phyloP scores from a whole-genome alignment of 2,797 vertebrate species.

The Luscinia megarhynchos region DNA sequence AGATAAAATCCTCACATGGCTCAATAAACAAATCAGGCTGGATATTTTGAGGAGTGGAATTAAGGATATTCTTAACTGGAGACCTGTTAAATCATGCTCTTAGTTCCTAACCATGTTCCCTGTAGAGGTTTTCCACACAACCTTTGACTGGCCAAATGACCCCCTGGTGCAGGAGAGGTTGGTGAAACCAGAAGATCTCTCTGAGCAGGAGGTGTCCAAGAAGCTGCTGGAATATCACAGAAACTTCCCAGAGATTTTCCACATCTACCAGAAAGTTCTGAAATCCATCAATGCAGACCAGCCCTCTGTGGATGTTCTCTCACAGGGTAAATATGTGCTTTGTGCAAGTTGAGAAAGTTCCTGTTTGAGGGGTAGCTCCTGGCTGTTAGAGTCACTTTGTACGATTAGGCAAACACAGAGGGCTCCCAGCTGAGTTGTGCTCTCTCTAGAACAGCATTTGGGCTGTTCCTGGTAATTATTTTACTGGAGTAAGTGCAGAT shows the following conservation, averaged over 20 bases:
- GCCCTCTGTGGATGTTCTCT: slow-evolving; percentile 84
- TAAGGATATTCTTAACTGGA: not conserved
- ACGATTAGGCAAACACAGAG: not conserved
- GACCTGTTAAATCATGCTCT: not conserved
- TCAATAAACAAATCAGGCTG: not conserved
- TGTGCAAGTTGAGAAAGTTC: not conserved
- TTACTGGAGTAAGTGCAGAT: not conserved
- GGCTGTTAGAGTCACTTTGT: not conserved
- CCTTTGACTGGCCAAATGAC: slow-evolving; percentile 82
- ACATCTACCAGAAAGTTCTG: slow-evolving; percentile 78
- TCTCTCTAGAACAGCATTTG: not conserved
- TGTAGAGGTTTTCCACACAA: slow-evolving; percentile 85
- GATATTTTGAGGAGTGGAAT: not conserved
- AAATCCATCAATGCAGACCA: slow-evolving; percentile 86
- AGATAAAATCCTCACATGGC: not conserved
- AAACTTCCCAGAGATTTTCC: slow-evolving; percentile 78
- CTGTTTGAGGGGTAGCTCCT: not conserved
- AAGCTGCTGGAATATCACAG: slow-evolving; percentile 79
- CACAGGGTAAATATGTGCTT: slow-evolving; percentile 80
- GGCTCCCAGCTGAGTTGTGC: not conserved
- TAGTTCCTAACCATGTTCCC: not conserved
- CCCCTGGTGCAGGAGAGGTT: slow-evolving; percentile 73
- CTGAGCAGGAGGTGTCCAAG: slow-evolving; percentile 69
- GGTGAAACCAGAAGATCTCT: slow-evolving; percentile 53
- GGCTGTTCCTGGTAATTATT: not conserved